Evolutionary conservation across 1,140 invertebrate genomes (phyloP), one percentile per base, ranked within the genome.

Genomic region (Diuraphis noxia): DNA sequence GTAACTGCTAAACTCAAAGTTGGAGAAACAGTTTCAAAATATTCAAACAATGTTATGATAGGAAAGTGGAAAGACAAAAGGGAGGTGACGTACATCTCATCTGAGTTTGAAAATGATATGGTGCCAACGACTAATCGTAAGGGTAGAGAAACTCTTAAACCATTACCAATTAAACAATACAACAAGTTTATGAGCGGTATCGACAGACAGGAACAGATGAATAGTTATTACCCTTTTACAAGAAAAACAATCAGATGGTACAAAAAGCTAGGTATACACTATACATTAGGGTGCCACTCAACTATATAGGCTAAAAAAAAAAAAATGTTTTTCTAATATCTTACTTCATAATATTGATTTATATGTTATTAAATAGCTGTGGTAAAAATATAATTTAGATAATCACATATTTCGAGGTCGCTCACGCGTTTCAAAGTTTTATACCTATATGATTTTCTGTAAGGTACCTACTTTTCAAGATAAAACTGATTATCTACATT

Each of bases 181-280:
- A 82, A 82, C 13, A 82, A 52, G 30, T 90, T 87, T 87, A 93
- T 93, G 93, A 92, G 92, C 19, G 93, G 93, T 8, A 93, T 93
- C 87, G 93, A 93, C 92, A 52, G 92, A 17, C 40, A 91, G 30
- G 93, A 93, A 52, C 93, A 93, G 92, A 93, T 93, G 92, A 52
- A 93, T 6, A 88, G 92, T 46, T 93, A 93, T 92, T 93, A 93
- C 43, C 93, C 93, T 5, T 92, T 92, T 17, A 92, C 92, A 34
- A 82, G 92, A 40, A 93, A 93, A 92, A 93, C 93, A 0, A 92
- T 93, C 17, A 77, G 93, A 25, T 93, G 93, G 92, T 93, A 93
- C 56, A 93, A 93, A 93, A 93, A 93, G 86, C 92, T 93, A 43
- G 56, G 63, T 56, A 89, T 92, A 77, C 72, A 92, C 7, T n/a